These are phyloP conservation scores for Calycopis cecrops DNA, from an alignment of 1,140 invertebrate genomes.

Conservation along the genomic window DNA sequence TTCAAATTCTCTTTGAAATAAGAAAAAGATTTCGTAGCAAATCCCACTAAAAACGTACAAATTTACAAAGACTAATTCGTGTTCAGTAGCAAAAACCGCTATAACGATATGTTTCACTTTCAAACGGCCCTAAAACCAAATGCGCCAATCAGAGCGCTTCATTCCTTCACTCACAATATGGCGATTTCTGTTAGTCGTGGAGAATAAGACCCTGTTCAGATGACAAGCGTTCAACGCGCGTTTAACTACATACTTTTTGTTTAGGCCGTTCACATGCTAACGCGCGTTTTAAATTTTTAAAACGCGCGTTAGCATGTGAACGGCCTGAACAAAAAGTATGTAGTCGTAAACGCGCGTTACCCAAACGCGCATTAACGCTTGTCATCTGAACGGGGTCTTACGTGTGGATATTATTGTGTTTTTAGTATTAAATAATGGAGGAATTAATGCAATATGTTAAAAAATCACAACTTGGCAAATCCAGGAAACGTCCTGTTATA, in stretches of 20 bases:
- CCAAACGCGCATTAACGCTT: too few relatives aligned
- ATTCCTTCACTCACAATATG: constrained; percentile 6
- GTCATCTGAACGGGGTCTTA: too few relatives aligned
- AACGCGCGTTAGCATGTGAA: too few relatives aligned
- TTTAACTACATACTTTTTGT: too few relatives aligned
- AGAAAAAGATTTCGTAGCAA: neutral
- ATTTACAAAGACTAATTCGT: constrained; percentile 9
- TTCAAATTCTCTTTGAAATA: constrained; percentile 9
- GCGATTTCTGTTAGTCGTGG: constrained; percentile 1
- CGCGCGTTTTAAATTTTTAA: too few relatives aligned
- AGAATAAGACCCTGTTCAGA: too few relatives aligned
- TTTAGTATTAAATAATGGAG: constrained; percentile 3
- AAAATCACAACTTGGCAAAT: constrained; percentile 2
- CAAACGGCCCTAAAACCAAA: constrained; percentile 9
- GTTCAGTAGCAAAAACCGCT: constrained; percentile 6
- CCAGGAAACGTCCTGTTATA: constrained; percentile 7
- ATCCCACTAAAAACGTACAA: constrained; percentile 8
- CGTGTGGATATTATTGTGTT: constrained; percentile 9
- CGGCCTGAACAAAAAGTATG: too few relatives aligned
- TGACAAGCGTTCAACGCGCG: too few relatives aligned
- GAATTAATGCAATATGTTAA: constrained; percentile 11
- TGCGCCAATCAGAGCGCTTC: constrained; percentile 7
- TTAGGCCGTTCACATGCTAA: too few relatives aligned
- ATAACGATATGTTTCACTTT: constrained; percentile 6
- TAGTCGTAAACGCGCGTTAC: too few relatives aligned